Percentiles rank a stretch among this genome's conserved stretches.
These are phyloP conservation scores for Mythimna ferrago DNA, from an alignment of 2,888 invertebrate genomes.

Conservation along the genomic window DNA sequence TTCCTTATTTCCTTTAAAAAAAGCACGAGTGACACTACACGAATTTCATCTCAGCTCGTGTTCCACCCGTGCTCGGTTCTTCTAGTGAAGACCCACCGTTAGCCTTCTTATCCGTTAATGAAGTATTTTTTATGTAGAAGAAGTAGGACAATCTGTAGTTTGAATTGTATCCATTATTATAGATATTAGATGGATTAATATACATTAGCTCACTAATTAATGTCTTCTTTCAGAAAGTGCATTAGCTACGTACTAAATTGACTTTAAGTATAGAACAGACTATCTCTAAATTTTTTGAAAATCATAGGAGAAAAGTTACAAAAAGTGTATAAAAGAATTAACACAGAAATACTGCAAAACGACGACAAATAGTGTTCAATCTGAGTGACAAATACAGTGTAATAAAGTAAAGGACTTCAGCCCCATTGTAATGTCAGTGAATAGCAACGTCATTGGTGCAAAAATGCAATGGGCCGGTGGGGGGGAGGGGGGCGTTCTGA, in stretches of 20 bases:
- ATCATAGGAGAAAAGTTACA: neutral
- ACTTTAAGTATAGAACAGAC: slow-evolving; percentile 22
- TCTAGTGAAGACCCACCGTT: neutral
- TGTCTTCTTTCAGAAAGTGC: slow-evolving; percentile 50
- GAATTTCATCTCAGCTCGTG: too few relatives aligned
- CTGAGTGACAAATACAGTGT: slow-evolving; percentile 56
- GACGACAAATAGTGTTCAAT: slow-evolving; percentile 39
- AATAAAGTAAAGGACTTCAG: slow-evolving; percentile 59
- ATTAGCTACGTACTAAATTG: slow-evolving; percentile 5
- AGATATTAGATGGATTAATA: neutral
- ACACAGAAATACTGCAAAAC: slow-evolving; percentile 6
- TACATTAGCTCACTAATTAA: slow-evolving; percentile 11
- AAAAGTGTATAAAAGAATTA: slow-evolving; percentile 31
- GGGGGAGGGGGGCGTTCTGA: slow-evolving; percentile 73
- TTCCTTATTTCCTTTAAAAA: too few relatives aligned
- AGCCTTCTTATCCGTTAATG: neutral
- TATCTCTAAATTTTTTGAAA: slow-evolving; percentile 2
- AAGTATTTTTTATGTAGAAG: slow-evolving; percentile 12
- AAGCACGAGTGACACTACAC: too few relatives aligned
- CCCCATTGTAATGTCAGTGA: slow-evolving; percentile 80
- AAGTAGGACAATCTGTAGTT: slow-evolving; percentile 4
- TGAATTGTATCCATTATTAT: slow-evolving; percentile 15
- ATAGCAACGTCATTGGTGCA: slow-evolving; percentile 76
- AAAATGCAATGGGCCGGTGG: slow-evolving; percentile 87
- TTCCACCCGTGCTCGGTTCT: too few relatives aligned